Base-by-base conservation (phyloP, 2,113 vertebrate species). In the Genyomyrus donnyi region DNA sequence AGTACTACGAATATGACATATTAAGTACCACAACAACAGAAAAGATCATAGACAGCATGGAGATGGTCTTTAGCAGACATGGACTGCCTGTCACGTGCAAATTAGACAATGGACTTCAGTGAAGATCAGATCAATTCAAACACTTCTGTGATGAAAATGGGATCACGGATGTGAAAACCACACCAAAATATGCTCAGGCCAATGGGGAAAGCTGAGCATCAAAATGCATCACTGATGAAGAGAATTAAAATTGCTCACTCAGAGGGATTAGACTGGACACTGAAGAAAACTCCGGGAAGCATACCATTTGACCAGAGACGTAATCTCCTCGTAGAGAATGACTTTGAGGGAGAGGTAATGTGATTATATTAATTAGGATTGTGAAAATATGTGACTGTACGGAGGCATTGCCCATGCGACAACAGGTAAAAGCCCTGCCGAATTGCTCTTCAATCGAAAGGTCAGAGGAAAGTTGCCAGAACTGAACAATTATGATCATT, bases 141-240 rank as follows among this genome's bases (percentile, higher is more conserved):
- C 3, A 84, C 4, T 90, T 39, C 13, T 90, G 86, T 89, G 80
- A 62, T 2, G n/a, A 13, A 4, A 90, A 91, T 50, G 83, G 91
- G 53, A 90, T 92, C 13, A 90, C 2, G 90, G 90, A 92, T 6
- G 3, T 88, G 24, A 89, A 48, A 39, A 91, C 89, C 2, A 91
- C 85, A 53, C 85, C 89, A 48, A 90, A 92, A 84, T 89, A 85
- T 49, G 90, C 90, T 7, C 91, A 91, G 31, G 90, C 89, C 0
- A 91, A 91, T 56, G 62, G 77, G 45, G 86, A 92, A 42, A 42
- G 90, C 91, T 10, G 91, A 91, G 70, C 49, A 19, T 19, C 89
- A 91, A 11, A 91, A 90, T 45, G 58, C 90, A 9, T 90, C 52
- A 19, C 31, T 91, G 27, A 90, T 92, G 90, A 91, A 91, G 56